Evolutionary conservation across 2,113 vertebrate species (phyloP), one percentile per base, ranked within the genome.

Genomic region (Tetrax tetrax): DNA sequence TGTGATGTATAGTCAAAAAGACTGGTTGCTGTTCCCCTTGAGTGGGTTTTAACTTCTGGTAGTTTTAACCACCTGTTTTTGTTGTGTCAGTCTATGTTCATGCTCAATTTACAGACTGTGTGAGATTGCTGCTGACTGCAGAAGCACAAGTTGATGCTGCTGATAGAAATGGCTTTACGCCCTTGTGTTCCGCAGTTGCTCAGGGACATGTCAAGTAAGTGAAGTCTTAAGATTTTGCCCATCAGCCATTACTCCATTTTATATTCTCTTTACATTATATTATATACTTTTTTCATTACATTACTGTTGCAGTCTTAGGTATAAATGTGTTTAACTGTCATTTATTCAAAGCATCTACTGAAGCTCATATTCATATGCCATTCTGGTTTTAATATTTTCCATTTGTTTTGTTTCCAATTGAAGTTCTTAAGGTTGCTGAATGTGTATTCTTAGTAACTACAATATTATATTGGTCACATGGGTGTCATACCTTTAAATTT

Each of bases 111-210:
- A 11, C 96, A 99, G 99, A 99, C 91, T 99, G 99, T 98, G 98
- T 99, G 96, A 99, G 98, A 98, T 98, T 99, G 98, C 98, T 99
- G 98, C 98, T 99, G 98, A 98, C 98, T 96, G 98, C 98, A 89
- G 98, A 98, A 98, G 98, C 97, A 90, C 98, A 98, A 97, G 98
- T 99, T 97, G 98, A 99, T 86, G 98, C 98, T 98, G 98, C 98
- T 87, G 98, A 99, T 97, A 98, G 98, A 98, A 98, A 99, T 86
- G 99, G 99, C 98, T 99, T 99, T 97, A 99, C 99, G 88, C 98
- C 99, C 96, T 98, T 99, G 98, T 99, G 99, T 98, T 97, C 98
- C 87, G 98, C 99, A 96, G 98, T 98, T 96, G 98, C 98, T 97
- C 98, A 98, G 94, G 98, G 99, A 97, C 98, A 99, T 97, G 97